Base-by-base conservation (phyloP, 1,140 invertebrate genomes). In the Tetramorium simillimum region DNA sequence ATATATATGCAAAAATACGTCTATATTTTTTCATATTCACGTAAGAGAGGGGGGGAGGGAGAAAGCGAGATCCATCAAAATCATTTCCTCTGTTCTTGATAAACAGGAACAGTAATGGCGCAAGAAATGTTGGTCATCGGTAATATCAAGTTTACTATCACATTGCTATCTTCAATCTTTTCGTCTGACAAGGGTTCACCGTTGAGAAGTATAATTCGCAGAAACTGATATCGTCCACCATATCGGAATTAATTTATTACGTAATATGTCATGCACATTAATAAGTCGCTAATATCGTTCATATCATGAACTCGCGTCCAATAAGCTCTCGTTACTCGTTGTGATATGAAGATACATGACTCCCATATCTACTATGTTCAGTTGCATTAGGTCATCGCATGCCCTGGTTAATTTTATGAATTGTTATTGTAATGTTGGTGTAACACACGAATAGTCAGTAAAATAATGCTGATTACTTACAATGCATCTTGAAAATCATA, bases 231-330 rank as follows among this genome's bases (percentile, higher is more conserved):
- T 82, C 56, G 69, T 49, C 18, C 7, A 18, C 18, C 24, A 43
- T 24, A 65, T 72, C 3, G 28, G 21, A 46, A 84, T 84, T 73
- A 84, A 84, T 56, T 73, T 53, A 65, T 80, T 73, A 24, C 53
- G 7, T 73, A 84, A 73, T 53, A 24, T 43, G 69, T 75, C 69
- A 60, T 53, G 24, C 33, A 51, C 40, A 73, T 75, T 60, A 84
- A 84, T 60, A 84, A 84, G 53, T 84, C 14, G n/a, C 53, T 49
- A 37, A 60, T 84, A 73, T 73, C 24, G n/a, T 60, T 82, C 40
- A 72, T 51, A 67, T 80, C 28, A 80, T 33, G 24, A 14, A 21
- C 12, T 73, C 53, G 40, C 53, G 40, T 73, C 69, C 24, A 73
- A 73, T 60, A 84, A 84, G 69, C n/a, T 73, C 53, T 58, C 37